Percentiles rank a stretch among this genome's conserved stretches.
These are phyloP conservation scores for Drosophila orena DNA, from an alignment of 1,140 invertebrate genomes.

Conservation along the genomic window DNA sequence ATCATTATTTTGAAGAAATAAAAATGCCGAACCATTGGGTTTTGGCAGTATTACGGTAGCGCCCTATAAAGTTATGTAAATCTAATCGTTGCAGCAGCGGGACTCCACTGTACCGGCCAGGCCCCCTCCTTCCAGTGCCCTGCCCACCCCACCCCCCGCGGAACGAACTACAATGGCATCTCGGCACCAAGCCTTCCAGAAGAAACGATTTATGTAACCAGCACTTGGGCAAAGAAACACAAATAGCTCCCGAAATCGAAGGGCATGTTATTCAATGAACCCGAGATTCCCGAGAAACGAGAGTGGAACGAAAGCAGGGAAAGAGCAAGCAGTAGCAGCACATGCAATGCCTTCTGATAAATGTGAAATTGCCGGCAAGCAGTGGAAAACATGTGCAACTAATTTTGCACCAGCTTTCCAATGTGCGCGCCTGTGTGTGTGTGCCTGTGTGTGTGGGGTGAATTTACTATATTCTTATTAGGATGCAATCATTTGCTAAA, in stretches of 20 bases:
- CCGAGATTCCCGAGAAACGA: not conserved
- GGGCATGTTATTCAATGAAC: slow-evolving; percentile 55
- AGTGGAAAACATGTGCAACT: slow-evolving; percentile 61
- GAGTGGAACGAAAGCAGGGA: not conserved
- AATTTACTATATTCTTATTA: not conserved
- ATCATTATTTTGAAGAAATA: not conserved
- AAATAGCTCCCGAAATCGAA: slow-evolving; percentile 9
- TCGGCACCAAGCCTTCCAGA: slow-evolving; percentile 54
- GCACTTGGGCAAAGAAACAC: not conserved
- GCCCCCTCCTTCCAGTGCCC: not conserved
- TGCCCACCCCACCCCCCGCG: not conserved
- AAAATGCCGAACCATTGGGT: not conserved
- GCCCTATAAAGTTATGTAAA: too few relatives aligned
- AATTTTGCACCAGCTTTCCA: slow-evolving; percentile 4
- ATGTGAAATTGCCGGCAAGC: slow-evolving; percentile 55
- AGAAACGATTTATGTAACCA: slow-evolving; percentile 75
- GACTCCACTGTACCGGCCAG: slow-evolving; percentile 8
- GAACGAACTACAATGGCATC: slow-evolving; percentile 7
- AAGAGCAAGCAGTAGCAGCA: not conserved
- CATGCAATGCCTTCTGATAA: slow-evolving; percentile 32
- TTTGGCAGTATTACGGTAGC: not conserved
- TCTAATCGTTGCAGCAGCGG: not conserved
- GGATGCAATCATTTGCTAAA: not conserved
- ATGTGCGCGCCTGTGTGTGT: not conserved
- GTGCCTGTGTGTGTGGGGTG: not conserved